These are phyloP conservation scores for Echinarachnius parma DNA, from an alignment of 53 echinoderm and acorn worm genomes.

Conservation along the genomic window DNA sequence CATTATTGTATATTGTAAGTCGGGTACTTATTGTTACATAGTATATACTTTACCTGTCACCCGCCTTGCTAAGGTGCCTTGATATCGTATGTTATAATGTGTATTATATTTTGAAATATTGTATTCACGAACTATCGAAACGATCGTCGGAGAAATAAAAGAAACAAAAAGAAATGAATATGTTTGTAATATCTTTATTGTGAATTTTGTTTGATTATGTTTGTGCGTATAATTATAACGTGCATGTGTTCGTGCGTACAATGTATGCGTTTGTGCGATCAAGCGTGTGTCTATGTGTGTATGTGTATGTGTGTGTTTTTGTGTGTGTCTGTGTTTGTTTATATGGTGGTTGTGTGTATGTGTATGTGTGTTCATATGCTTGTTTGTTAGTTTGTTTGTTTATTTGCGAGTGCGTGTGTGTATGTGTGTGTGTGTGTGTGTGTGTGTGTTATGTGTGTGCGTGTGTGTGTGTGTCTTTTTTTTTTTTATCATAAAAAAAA, in stretches of 20 bases:
- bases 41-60: no score
- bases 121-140: conserved; percentile 38
- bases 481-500: no score
- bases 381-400: neutral
- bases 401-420: neutral
- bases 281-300: neutral
- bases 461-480: no score
- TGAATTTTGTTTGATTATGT: neutral
- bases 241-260: neutral
- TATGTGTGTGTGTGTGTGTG: neutral
- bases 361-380: neutral
- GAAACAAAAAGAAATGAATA: neutral
- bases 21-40: no score
- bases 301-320: conserved; percentile 1
- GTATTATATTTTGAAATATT: conserved; percentile 41
- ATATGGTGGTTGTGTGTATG: neutral
- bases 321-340: neutral
- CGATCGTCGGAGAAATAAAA: conserved; percentile 20
- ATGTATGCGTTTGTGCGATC: neutral
- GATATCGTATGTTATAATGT: conserved; percentile 2
- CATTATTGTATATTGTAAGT: no score
- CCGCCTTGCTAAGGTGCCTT: no score
- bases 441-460: no score
- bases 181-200: neutral
- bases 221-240: neutral